Evolutionary conservation across 1,140 invertebrate species (phyloP).

Genomic region (Lepidurus apus): DNA sequence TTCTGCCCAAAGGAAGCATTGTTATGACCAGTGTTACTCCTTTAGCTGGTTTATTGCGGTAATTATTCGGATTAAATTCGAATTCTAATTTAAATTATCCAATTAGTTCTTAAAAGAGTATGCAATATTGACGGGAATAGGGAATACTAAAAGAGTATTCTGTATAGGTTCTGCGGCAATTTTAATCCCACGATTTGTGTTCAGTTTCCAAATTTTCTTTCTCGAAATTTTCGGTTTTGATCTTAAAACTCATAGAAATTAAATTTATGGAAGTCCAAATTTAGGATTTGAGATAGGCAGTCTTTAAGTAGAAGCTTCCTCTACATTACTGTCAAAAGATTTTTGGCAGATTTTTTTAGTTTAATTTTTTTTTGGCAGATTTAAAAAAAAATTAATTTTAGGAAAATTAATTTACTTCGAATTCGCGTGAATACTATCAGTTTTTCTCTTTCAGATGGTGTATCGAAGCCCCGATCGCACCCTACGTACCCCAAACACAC

Average conservation of each 20-base stretch:
- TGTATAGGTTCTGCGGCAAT: not conserved
- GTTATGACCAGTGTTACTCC: constrained; percentile 77
- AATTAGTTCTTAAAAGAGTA: no score
- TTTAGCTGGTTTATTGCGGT: constrained; percentile 62
- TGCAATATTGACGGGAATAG: no score
- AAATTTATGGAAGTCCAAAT: no score
- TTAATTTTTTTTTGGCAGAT: not conserved
- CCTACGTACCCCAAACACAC: not conserved
- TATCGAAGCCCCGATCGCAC: constrained; percentile 52
- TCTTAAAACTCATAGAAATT: no score
- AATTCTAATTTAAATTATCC: no score
- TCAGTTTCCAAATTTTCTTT: no score
- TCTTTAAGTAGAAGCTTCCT: no score
- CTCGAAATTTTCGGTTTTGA: no score
- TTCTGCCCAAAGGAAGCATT: constrained; percentile 66
- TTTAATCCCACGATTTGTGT: no score
- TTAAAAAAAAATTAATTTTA: constrained; percentile 15
- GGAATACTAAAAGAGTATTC: not conserved
- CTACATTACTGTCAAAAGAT: not conserved
- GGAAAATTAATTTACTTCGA: not conserved
- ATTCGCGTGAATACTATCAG: not conserved
- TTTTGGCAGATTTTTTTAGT: not conserved
- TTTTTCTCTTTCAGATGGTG: constrained; percentile 51
- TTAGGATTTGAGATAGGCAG: no score
- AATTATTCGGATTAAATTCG: constrained; percentile 26